phyloP scores from a whole-genome alignment of 2,797 vertebrate species.

The Poecile montanus region DNA sequence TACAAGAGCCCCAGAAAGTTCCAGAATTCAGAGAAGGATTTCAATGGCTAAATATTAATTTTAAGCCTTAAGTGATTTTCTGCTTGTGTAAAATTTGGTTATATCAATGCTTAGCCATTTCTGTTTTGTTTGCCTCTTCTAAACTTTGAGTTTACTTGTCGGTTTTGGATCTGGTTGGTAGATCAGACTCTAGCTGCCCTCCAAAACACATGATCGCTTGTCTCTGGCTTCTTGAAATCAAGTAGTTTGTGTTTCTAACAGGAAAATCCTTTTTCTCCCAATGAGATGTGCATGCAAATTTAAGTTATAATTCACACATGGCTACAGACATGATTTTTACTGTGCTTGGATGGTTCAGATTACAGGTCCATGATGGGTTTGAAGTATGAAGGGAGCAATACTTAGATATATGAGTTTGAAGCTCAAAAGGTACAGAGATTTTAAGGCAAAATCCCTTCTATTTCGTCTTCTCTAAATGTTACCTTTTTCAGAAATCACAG shows the following conservation, averaged over 20 bases:
- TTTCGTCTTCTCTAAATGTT: constrained; percentile 17
- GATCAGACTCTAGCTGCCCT: neutral
- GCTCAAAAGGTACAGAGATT: constrained; percentile 31
- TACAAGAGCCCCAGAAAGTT: neutral
- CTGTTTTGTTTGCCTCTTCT: neutral
- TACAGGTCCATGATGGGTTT: neutral
- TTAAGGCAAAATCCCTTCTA: constrained; percentile 60
- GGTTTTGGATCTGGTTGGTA: neutral
- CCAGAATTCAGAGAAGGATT: neutral
- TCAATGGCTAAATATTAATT: neutral
- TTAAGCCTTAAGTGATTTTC: neutral
- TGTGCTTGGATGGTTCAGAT: neutral
- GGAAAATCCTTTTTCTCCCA: neutral
- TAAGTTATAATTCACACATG: neutral
- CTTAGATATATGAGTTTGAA: constrained; percentile 54
- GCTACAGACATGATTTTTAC: constrained; percentile 25
- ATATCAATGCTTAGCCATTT: neutral
- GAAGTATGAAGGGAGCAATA: constrained; percentile 41
- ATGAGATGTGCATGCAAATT: neutral
- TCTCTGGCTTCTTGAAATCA: constrained; percentile 36
- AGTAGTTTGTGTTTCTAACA: neutral
- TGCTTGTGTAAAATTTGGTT: neutral
- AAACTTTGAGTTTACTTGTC: neutral
- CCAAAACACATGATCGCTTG: neutral
- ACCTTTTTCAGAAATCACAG: neutral